Base-by-base conservation (phyloP, 2,797 vertebrate genomes). In the Meda fulgida region DNA sequence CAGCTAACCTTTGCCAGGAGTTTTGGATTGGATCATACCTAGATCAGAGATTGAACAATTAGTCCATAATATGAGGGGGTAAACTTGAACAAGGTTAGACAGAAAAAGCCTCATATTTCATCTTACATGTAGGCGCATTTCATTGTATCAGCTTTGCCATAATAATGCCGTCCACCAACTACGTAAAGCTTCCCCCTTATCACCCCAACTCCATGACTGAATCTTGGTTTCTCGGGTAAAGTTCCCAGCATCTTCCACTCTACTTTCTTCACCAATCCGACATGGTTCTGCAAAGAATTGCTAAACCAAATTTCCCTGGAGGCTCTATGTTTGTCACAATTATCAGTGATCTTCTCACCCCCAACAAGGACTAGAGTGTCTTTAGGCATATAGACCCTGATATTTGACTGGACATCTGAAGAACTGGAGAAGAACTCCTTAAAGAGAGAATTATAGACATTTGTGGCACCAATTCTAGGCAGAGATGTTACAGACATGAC, bases 101-200 rank as follows among this genome's bases (percentile, higher is more conserved):
- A 84, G 67, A 53, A 14, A 4, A 43, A 21, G 10, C 31, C 0
- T 31, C 5, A 67, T 60, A 53, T 23, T 26, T 31, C 4, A n/a
- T 48, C 91, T 93, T 91, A 96, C 96, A 94, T 95, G 93, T 94
- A 94, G 79, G 93, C 93, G 1, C 93, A 95, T 84, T 93, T 85
- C 91, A 96, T 90, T 7, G 91, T 95, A 89, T 94, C 94, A 29
- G 53, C 80, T 79, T 88, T 85, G 23, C 95, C 92, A 0, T 96
- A 96, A 91, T 95, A 96, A 90, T 93, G 92, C 67, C 96, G 95
- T 23, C 95, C 96, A 11, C 96, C 96, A 80, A 95, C 93, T 67
- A 96, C 4, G 1, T 96, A 96, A 81, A 96, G 93, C 36, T 75
- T 73, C 63, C 91, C 93, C 63, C 89, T 92, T 60, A 94, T 90